Base-by-base conservation (phyloP, 2,113 vertebrate genomes). In the Choloepus hoffmanni region DNA sequence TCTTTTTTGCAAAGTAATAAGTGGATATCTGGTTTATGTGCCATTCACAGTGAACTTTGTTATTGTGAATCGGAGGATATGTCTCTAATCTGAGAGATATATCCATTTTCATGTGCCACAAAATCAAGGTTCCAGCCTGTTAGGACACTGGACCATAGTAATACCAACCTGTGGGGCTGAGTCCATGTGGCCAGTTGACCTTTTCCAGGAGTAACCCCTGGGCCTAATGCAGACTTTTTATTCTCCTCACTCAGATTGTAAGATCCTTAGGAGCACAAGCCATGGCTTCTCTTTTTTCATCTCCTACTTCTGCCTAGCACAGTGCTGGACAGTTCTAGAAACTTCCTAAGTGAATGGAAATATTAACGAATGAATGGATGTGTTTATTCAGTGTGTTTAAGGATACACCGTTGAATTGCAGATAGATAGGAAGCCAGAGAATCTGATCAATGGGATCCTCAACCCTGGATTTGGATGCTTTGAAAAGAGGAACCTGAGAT, bases 1-100 rank as follows among this genome's bases (percentile, higher is more conserved):
- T 70, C 14, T 84, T 58, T 92, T 73, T 90, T 79, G 45, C 3
- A 70, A 83, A 87, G 89, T 95, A 92, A 96, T 84, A 95, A 96
- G 86, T 92, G 82, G 43, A 53, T 23, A 88, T 96, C 55, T 81
- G 72, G 53, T 91, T 91, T 95, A 85, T 77, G 78, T 23, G 67
- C 74, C 63, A 86, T 76, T 78, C 65, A 67, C 33, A n/a, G 1
- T 48, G 30, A 86, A 33, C 53, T 83, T 89, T 92, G 48, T 60
- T 85, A 84, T 60, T 65, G 43, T 48, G 33, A 50, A 5, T 60
- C 40, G 87, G 70, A 92, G 58, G 36, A 30, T 50, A 90, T 70
- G 40, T 92, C 70, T 88, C 43, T 90, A 82, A 82, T 74, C 92
- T 48, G 45, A 92, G 36, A 79, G 18, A 78, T 23, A 53, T 21